Percentiles rank a stretch among this genome's conserved stretches.
These are phyloP conservation scores for Pygoscelis antarcticus DNA, from an alignment of 2,113 vertebrate species.

Conservation along the genomic window DNA sequence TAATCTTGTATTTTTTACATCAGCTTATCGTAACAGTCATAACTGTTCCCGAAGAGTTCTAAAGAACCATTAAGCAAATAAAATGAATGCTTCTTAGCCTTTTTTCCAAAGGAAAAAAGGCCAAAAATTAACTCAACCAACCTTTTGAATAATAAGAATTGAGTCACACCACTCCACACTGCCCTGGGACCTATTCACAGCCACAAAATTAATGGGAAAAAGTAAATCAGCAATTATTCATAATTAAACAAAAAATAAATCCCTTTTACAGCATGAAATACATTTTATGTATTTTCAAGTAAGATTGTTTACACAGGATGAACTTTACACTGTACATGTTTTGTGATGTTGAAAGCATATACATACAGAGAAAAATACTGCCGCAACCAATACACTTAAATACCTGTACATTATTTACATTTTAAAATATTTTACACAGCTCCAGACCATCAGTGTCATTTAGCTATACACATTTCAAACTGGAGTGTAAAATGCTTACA, in stretches of 20 bases:
- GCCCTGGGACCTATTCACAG: not conserved
- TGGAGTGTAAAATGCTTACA: conserved; percentile 2
- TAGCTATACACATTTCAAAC: not conserved
- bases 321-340: not conserved
- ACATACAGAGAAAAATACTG: not conserved
- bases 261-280: not conserved
- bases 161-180: not conserved
- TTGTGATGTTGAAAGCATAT: not conserved
- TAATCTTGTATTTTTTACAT: not conserved
- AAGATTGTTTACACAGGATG: not conserved
- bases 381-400: not conserved
- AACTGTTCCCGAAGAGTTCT: not conserved
- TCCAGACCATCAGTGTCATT: not conserved
- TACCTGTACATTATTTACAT: conserved; percentile 45
- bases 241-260: not conserved
- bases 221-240: not conserved
- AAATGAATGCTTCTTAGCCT: not conserved
- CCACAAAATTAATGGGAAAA: not conserved
- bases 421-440: conserved; percentile 18
- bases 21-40: not conserved
- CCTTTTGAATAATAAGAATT: not conserved
- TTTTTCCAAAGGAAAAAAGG: not conserved
- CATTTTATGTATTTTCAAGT: not conserved
- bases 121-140: not conserved
- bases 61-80: not conserved